Evolutionary conservation across 2,113 vertebrate genomes (phyloP), one percentile per base, ranked within the genome.

Genomic region (Phoenicopterus ruber): DNA sequence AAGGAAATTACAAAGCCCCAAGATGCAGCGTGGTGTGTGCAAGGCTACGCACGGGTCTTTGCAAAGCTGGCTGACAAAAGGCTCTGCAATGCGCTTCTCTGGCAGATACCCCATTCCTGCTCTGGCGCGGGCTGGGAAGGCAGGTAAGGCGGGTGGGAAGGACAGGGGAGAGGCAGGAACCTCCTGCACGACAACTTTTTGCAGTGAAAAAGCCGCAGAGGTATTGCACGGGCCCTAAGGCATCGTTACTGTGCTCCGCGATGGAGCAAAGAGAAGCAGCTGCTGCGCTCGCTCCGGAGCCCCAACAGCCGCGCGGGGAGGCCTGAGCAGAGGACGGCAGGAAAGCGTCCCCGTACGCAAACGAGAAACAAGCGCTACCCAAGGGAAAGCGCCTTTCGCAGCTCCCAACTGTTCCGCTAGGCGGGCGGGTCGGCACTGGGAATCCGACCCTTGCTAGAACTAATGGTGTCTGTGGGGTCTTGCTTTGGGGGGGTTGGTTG

Each of bases 281-380:
- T 4, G 3, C 10, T 2, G 42, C 2, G 18, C 38, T n/a, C 4
- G 3, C 38, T 4, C 29, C 1, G 4, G 19, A 20, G 32, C 19
- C 11, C 34, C 38, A 12, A 8, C 13, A 40, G 7, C 66, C 5
- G 10, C 31, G 5, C 4, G 9, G 54, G 55, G 13, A 59, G 65
- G 34, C 29, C 55, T 4, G 22, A 25, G 54, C 10, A 11, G 4
- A 3, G 49, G 16, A 14, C 28, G 22, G 36, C 36, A 31, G 70
- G 36, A 13, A 32, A 16, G 38, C 38, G 6, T 47, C 73, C 34
- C 36, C 7, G 3, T 28, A 17, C 18, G 7, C 36, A 10, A 57
- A 31, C 10, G 15, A n/a, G 36, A 7, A 24, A 8, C 62, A 13
- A 24, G 52, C 5, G 71, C 72, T 29, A 17, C 17, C n/a, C 72